These are phyloP conservation scores for Ladona fulva DNA, from an alignment of 1,140 invertebrate genomes.

Conservation along the genomic window DNA sequence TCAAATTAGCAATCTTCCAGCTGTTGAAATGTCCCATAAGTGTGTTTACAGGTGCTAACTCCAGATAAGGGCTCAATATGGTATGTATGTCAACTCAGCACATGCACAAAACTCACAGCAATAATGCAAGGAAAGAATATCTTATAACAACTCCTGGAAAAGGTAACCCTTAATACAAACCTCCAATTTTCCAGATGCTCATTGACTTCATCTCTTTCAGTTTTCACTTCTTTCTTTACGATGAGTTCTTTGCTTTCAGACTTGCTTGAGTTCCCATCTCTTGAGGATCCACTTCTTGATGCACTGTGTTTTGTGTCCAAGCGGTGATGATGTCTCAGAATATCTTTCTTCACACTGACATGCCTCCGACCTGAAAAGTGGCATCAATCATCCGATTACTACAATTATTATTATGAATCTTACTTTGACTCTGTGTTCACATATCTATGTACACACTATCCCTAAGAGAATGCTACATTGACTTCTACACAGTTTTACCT, in stretches of 20 bases:
- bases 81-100: no score
- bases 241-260: neutral
- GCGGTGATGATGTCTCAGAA: neutral
- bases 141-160: no score
- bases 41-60: no score
- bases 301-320: neutral
- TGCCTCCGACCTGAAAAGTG: neutral
- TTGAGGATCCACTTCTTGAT: neutral
- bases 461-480: no score
- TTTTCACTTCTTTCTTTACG: neutral
- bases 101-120: no score
- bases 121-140: no score
- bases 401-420: neutral
- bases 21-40: no score
- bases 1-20: no score
- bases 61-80: no score
- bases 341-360: neutral
- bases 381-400: neutral
- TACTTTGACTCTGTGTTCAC: neutral
- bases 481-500: no score
- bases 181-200: neutral
- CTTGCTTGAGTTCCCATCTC: neutral
- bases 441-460: neutral
- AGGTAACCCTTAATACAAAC: no score
- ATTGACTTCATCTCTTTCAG: neutral